A percentile compares a stretch with the other conserved stretches of the same genome.
phyloP scores from a whole-genome alignment of 2,888 invertebrate species.

The Lepidocyrtinus sp. region DNA sequence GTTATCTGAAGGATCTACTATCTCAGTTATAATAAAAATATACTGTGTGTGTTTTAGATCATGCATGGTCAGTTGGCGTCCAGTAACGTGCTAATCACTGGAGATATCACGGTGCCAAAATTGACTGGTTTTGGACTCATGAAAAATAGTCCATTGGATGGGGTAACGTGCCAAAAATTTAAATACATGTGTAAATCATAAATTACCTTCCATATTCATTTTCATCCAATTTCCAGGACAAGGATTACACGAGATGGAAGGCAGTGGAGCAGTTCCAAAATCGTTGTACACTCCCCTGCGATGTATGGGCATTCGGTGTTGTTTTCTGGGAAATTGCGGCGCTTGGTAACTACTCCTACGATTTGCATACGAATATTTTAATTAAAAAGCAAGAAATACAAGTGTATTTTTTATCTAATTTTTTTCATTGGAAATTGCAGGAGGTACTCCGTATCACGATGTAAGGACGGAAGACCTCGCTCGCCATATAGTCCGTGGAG shows the following conservation, averaged over 20 bases:
- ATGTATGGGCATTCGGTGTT: conserved; percentile 88
- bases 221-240: too few relatives aligned
- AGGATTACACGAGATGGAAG: conserved; percentile 85
- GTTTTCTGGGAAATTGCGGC: conserved; percentile 87
- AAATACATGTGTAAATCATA: too few relatives aligned
- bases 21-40: neutral
- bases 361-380: neutral
- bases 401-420: conserved; percentile 3
- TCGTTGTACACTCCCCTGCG: conserved; percentile 81
- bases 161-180: too few relatives aligned
- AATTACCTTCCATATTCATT: conserved; percentile 45
- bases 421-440: conserved; percentile 70
- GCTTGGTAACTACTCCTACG: conserved; percentile 78
- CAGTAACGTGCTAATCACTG: conserved; percentile 80
- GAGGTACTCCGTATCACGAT: conserved; percentile 84
- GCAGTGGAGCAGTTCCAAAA: conserved; percentile 83
- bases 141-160: conserved; percentile 78
- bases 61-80: conserved; percentile 83
- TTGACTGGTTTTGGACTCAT: conserved; percentile 84
- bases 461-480: conserved; percentile 80
- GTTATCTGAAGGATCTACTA: neutral
- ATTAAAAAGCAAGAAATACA: neutral
- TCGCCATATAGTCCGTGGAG: conserved; percentile 80
- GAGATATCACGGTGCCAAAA: conserved; percentile 78
- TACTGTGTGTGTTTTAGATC: conserved; percentile 65